phyloP scores from a whole-genome alignment of 2,888 invertebrate genomes.

The Eupsilia transversa region DNA sequence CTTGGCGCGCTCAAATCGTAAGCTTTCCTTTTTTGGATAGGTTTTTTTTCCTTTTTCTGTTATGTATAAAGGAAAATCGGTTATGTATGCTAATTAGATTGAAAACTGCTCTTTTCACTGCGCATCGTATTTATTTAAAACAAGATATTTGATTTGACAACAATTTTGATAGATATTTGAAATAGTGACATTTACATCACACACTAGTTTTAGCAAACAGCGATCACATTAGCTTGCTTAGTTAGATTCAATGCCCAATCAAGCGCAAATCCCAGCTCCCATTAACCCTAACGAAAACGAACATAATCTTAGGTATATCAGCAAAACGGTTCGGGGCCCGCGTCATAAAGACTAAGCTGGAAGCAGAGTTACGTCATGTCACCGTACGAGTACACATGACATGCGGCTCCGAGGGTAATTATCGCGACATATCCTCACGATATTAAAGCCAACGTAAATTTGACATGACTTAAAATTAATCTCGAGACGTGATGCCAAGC shows the following conservation, averaged over 20 bases:
- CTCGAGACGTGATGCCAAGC: slow-evolving; percentile 74
- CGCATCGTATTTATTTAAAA: neutral
- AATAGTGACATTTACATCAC: neutral
- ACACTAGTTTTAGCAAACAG: slow-evolving; percentile 3
- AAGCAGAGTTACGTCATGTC: slow-evolving; percentile 60
- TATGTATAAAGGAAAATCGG: neutral
- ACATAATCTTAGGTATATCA: slow-evolving; percentile 48
- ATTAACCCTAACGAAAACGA: slow-evolving; percentile 26
- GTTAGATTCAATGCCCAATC: slow-evolving; percentile 43
- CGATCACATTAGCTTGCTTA: slow-evolving; percentile 9
- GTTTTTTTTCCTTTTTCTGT: neutral
- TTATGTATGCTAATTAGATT: neutral
- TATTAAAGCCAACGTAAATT: slow-evolving; percentile 80
- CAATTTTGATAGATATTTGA: neutral
- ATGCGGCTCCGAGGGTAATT: slow-evolving; percentile 67
- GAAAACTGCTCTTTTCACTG: neutral
- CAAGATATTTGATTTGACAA: neutral
- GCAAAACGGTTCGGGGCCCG: slow-evolving; percentile 53
- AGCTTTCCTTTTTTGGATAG: slow-evolving; percentile 33
- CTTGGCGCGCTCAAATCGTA: slow-evolving; percentile 48
- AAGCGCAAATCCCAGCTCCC: slow-evolving; percentile 36
- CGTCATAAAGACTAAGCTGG: slow-evolving; percentile 60
- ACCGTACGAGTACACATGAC: slow-evolving; percentile 55
- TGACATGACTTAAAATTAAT: slow-evolving; percentile 85
- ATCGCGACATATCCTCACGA: slow-evolving; percentile 72